These are phyloP conservation scores for Trematomus loennbergii DNA, from an alignment of 2,113 vertebrate genomes.

Conservation along the genomic window DNA sequence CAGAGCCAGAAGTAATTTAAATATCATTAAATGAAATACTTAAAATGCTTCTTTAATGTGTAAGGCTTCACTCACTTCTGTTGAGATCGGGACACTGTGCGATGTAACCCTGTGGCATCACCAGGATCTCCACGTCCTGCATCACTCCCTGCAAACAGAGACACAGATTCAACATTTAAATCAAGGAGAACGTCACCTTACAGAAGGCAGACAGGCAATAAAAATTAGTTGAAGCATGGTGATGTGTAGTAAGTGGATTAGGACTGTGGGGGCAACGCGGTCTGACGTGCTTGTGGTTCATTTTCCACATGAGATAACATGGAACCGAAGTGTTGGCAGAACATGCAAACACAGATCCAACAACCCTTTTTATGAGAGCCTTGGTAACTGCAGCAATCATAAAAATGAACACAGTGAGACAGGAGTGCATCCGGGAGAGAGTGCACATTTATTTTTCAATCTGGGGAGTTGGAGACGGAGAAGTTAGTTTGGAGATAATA, in stretches of 20 bases:
- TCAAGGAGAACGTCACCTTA: background rate
- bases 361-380: conserved; percentile 1
- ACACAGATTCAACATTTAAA: conserved; percentile 27
- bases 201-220: background rate
- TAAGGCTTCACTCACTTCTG: conserved; percentile 91
- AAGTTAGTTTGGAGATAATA: conserved; percentile 22
- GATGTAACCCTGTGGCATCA: conserved; percentile 99
- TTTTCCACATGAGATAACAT: conserved; percentile 41
- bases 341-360: conserved; percentile 37
- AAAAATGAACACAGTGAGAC: conserved; percentile 15
- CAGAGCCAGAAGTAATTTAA: conserved; percentile 1
- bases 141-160: conserved; percentile 90
- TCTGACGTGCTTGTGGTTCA: conserved; percentile 14
- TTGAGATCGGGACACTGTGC: conserved; percentile 98
- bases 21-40: conserved; percentile 17
- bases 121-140: conserved; percentile 96
- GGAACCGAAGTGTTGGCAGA: background rate
- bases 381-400: conserved; percentile 3
- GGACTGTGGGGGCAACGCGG: background rate
- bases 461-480: conserved; percentile 12
- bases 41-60: background rate
- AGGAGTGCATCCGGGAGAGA: conserved; percentile 6
- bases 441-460: conserved; percentile 36
- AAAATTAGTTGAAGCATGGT: conserved; percentile 26
- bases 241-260: conserved; percentile 22